Conservation (phyloP, 2,797 vertebrate species). For the Alosa sapidissima region DNA sequence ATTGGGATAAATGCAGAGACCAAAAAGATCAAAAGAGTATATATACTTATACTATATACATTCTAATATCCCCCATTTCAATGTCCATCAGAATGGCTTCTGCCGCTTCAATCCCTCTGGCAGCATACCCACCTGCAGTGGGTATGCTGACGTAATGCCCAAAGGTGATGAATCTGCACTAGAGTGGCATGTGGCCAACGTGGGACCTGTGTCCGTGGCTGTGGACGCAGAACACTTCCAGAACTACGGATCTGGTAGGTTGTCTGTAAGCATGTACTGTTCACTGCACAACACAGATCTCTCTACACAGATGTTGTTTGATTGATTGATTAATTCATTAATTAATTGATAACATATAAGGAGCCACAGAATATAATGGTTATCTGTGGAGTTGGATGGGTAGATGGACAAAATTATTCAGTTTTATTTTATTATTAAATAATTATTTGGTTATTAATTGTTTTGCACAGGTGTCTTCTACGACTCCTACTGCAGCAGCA, state of each 20-base stretch:
- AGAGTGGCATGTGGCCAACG: background rate
- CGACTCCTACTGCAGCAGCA: constrained; percentile 9
- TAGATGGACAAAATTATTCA: background rate
- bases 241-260: constrained; percentile 20
- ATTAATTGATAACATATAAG: background rate
- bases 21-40: no score
- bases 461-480: constrained; percentile 27
- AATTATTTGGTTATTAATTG: background rate
- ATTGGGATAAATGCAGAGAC: no score
- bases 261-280: no score
- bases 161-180: constrained; percentile 21
- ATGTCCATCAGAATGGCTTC: background rate
- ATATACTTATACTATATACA: no score
- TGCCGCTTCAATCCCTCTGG: background rate
- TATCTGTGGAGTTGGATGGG: background rate
- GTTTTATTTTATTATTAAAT: no score
- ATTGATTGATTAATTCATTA: background rate
- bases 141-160: background rate
- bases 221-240: constrained; percentile 11
- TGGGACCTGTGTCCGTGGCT: constrained; percentile 27
- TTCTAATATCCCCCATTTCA: background rate
- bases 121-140: constrained; percentile 13
- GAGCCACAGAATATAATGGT: background rate
- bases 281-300: no score
- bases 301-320: no score